phyloP scores from a whole-genome alignment of 2,797 vertebrate species.

The Orestias chungarensis region DNA sequence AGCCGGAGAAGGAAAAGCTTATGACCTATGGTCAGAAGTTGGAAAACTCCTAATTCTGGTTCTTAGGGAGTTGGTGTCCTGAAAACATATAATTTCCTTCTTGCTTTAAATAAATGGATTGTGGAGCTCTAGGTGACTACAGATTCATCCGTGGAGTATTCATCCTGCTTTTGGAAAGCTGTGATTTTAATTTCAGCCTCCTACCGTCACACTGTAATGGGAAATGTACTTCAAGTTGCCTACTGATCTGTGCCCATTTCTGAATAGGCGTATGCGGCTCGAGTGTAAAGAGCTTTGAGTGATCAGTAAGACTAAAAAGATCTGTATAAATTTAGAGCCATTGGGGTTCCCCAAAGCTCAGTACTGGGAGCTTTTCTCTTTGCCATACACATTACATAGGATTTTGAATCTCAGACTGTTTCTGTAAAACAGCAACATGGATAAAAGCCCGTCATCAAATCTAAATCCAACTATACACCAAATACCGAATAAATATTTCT shows the following conservation, averaged over 20 bases:
- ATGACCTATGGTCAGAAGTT: neutral
- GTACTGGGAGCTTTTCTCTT: neutral
- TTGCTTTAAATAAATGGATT: neutral
- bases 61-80: neutral
- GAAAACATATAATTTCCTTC: neutral
- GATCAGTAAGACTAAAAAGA: neutral
- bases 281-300: neutral
- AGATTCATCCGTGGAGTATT: neutral
- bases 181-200: neutral
- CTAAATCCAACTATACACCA: too few relatives aligned
- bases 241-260: neutral
- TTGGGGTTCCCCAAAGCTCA: neutral
- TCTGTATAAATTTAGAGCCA: neutral
- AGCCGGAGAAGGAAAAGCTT: neutral
- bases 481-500: too few relatives aligned
- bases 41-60: neutral
- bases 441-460: too few relatives aligned
- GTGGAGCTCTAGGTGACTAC: neutral
- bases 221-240: too few relatives aligned
- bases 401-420: too few relatives aligned
- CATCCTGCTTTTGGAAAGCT: neutral
- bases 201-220: too few relatives aligned
- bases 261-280: neutral
- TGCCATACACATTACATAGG: too few relatives aligned
- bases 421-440: too few relatives aligned